Evolutionary conservation across 2,113 vertebrate genomes (phyloP).

Genomic region (Grammomys dolichurus): DNA sequence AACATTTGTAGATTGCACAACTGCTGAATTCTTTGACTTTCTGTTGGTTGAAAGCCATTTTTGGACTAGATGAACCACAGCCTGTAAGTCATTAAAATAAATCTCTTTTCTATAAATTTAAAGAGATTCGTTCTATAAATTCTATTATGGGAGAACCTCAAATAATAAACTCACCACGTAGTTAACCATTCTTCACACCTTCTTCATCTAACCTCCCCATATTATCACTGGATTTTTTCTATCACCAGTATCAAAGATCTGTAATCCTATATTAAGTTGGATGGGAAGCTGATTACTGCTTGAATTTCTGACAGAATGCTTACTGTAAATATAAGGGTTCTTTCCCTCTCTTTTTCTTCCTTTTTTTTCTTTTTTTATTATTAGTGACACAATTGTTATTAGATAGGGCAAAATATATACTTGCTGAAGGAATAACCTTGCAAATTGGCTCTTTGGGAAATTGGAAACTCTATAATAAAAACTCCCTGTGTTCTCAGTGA

Average conservation of each 20-base stretch:
- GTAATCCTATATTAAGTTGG: neutral
- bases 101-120: neutral
- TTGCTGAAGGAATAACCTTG: neutral
- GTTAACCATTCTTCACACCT: neutral
- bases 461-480: conserved; percentile 27
- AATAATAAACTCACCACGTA: neutral
- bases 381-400: neutral
- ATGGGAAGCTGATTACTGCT: neutral
- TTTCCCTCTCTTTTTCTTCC: neutral
- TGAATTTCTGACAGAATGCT: neutral
- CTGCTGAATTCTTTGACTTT: neutral
- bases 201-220: neutral
- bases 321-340: neutral
- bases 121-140: neutral
- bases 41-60: neutral
- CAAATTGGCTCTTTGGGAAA: conserved; percentile 15
- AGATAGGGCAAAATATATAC: neutral
- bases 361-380: neutral
- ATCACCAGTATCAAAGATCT: neutral
- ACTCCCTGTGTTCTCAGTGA: neutral
- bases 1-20: neutral
- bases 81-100: neutral
- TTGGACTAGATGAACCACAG: neutral
- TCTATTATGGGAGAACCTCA: neutral
- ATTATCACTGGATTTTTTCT: neutral